Base-by-base conservation (phyloP, 2,888 invertebrate genomes). In the Cheilosia grossa region DNA sequence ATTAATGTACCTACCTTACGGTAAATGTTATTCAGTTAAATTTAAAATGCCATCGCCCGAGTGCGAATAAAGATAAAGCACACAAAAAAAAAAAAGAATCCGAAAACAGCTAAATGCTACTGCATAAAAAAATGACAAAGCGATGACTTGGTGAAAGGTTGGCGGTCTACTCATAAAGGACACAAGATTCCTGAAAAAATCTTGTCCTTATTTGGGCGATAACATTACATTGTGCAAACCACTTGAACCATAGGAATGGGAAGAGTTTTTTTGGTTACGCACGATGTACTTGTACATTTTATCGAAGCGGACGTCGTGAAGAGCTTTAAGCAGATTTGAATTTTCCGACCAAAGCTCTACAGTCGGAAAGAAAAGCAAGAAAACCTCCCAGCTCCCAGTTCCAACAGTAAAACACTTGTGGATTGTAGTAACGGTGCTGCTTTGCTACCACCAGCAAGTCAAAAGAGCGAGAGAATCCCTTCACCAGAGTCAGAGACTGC, bases 1-100 rank as follows among this genome's bases (percentile, higher is more conserved):
- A 61, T 59, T 59, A 58, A 59, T 72, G 59, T 72, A 72, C 59
- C 70, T 59, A 72, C 59, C 70, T 59, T 59, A 51, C 59, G 59
- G 59, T 72, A 59, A 72, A 72, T 61, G 51, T 72, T 51, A 72
- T 10, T 13, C 13, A 13, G 37, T 13, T 13, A 3, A 37, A 37
- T 37, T 37, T 13, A 4, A 13, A 37, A 13, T 13, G 13, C 13
- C 37, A 37, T 37, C 1, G 10, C 13, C 3, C 37, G 33, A 33
- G 3, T 33, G 33, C 33, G 10, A 33, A 33, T 33, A 33, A 33
- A 33, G 33, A 1, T 33, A 33, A 33, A 10, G 13, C 2, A 37
- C 13, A 13, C 37, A 13, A 13, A 1, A 37, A 37, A 4, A 37
- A 37, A 33, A 33, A 10, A 2, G 3, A 4, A 37, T 4, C 13